Conservation (phyloP, 2,113 vertebrate species). For the Phoxinus phoxinus region DNA sequence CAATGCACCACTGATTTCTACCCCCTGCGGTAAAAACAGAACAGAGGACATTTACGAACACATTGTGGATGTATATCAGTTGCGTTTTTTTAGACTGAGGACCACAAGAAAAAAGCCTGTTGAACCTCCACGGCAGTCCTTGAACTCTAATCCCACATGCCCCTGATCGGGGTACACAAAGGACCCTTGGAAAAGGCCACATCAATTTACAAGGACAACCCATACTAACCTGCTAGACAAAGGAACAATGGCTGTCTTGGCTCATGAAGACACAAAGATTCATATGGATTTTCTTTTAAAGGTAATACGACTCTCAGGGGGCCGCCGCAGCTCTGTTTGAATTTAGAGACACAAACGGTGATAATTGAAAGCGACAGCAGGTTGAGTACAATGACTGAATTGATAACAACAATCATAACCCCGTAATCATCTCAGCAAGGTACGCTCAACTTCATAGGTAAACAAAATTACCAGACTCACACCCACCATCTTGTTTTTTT, state of each 20-base stretch:
- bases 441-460: slow-evolving; percentile 66
- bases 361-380: slow-evolving; percentile 80
- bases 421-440: slow-evolving; percentile 73
- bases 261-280: slow-evolving; percentile 66
- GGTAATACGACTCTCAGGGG: slow-evolving; percentile 67
- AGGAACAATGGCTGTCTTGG: slow-evolving; percentile 43
- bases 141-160: slow-evolving; percentile 11
- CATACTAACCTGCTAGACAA: slow-evolving; percentile 1
- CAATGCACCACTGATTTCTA: slow-evolving; percentile 6
- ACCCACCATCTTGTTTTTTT: slow-evolving; percentile 61
- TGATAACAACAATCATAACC: slow-evolving; percentile 77
- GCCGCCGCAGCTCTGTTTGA: slow-evolving; percentile 56
- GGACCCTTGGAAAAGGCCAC: background rate
- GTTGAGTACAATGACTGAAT: slow-evolving; percentile 73
- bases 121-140: background rate
- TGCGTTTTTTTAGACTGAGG: background rate
- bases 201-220: background rate
- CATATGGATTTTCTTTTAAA: slow-evolving; percentile 76
- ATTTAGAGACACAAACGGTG: slow-evolving; percentile 67
- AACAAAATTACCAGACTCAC: slow-evolving; percentile 74
- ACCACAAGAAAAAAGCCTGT: background rate
- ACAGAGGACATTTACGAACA: background rate
- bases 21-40: background rate
- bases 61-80: background rate
- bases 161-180: background rate